Evolutionary conservation across 2,888 invertebrate species (phyloP), one percentile per base, ranked within the genome.

Genomic region (Pecten maximus): DNA sequence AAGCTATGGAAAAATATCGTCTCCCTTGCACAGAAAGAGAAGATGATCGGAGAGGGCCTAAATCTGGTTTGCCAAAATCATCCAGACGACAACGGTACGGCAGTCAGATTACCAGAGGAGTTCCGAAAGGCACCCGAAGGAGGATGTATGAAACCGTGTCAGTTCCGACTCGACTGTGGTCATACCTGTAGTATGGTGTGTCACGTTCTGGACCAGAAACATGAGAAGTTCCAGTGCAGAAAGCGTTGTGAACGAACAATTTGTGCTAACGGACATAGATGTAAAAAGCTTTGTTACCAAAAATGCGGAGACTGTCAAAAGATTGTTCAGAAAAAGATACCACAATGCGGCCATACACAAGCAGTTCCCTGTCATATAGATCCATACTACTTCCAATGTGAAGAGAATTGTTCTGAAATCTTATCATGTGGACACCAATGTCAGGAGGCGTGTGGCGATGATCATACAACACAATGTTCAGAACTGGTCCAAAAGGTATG

Each of bases 201-300:
- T 89, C 95, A 95, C 48, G 74, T 95, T 19, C 40, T 90, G 23
- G 91, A 92, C 87, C 87, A 89, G 8, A 96, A 97, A 0, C 98
- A 98, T 94, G 87, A 90, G 0, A 91, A 94, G 0, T 97, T 97
- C 44, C 96, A 96, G 90, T 95, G 95, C 90, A 86, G 87, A 23
- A 94, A 94, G 89, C 88, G 60, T 40, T 95, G 95, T 89, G 91
- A 91, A 28, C 92, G 90, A 91, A 91, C 48, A 91, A 87, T 88
- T 92, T 93, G 91, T 40, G 40, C 87, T 74, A 89, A 91, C 23
- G 91, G 87, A 0, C 95, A 95, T 89, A 88, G 87, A 88, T 95
- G 95, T 40, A 88, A 93, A n/a, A 97, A 97, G 92, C 90, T 93
- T 40, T 98, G 98, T 93, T 96, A 96, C 93, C 97, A 97, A 94